A percentile compares a stretch with the other conserved stretches of the same genome.
Evolutionary conservation across 1,140 invertebrate species (phyloP).

Genomic region (Mactra quadrangularis): DNA sequence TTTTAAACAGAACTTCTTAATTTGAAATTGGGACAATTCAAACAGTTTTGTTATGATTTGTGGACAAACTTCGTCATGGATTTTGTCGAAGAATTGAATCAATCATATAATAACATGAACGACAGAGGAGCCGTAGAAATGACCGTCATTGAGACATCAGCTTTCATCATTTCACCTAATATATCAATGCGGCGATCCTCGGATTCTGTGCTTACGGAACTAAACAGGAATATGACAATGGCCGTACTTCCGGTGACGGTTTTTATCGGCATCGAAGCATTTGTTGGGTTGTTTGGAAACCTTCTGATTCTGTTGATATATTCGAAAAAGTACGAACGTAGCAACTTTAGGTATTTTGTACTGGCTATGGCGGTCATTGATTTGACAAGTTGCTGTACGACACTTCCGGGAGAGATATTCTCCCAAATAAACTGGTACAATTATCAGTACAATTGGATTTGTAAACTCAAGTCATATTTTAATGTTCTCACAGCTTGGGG

Average conservation of each 20-base stretch:
- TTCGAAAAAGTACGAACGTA: slow-evolving; percentile 41
- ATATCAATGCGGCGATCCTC: no score
- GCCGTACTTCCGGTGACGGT: slow-evolving; percentile 62
- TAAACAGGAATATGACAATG: slow-evolving; percentile 59
- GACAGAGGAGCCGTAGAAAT: no score
- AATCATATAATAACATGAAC: no score
- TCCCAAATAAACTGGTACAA: slow-evolving; percentile 72
- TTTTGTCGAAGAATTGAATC: no score
- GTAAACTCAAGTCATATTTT: slow-evolving; percentile 66
- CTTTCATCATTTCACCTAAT: no score
- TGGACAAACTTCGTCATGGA: no score
- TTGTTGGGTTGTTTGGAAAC: slow-evolving; percentile 68
- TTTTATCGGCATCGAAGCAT: slow-evolving; percentile 62
- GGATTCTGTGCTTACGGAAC: background rate
- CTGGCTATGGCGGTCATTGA: slow-evolving; percentile 68
- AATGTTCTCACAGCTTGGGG: slow-evolving; percentile 66
- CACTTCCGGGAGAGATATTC: slow-evolving; percentile 71
- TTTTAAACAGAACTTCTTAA: no score
- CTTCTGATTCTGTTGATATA: slow-evolving; percentile 68
- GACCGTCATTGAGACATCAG: no score
- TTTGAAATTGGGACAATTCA: no score
- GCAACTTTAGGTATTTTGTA: slow-evolving; percentile 68
- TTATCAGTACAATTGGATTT: slow-evolving; percentile 56
- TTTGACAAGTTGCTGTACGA: slow-evolving; percentile 67
- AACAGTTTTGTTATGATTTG: no score